Conservation (phyloP, 2,113 vertebrate species). For the Empidonax traillii region DNA sequence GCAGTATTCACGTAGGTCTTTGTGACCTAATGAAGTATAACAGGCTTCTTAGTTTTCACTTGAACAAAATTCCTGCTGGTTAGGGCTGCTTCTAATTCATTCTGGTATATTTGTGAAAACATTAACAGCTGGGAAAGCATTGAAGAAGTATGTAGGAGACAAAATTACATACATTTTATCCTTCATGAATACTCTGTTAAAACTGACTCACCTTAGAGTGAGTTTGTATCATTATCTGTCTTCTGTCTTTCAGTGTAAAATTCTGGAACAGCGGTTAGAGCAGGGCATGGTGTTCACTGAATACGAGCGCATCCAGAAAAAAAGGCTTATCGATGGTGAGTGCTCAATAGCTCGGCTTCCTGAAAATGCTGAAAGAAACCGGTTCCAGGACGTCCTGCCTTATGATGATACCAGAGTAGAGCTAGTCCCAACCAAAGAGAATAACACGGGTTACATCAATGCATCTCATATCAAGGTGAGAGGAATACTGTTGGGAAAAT, state of each 20-base stretch:
- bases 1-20: not conserved
- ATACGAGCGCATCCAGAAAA: slow-evolving; percentile 88
- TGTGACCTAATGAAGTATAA: not conserved
- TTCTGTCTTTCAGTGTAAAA: slow-evolving; percentile 79
- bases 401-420: slow-evolving; percentile 93
- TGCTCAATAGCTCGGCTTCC: slow-evolving; percentile 83
- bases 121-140: not conserved
- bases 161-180: not conserved
- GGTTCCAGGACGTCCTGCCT: slow-evolving; percentile 94
- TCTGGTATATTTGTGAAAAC: not conserved
- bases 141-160: not conserved
- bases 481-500: not conserved
- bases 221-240: not conserved
- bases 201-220: fast-evolving
- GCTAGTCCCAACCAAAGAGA: slow-evolving; percentile 96
- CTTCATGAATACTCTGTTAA: not conserved
- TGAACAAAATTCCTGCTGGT: not conserved
- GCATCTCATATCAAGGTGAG: slow-evolving; percentile 92
- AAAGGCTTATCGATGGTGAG: slow-evolving; percentile 70
- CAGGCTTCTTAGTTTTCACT: not conserved
- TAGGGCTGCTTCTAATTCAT: not conserved
- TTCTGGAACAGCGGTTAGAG: slow-evolving; percentile 88
- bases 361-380: slow-evolving; percentile 91
- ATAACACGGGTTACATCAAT: slow-evolving; percentile 98
- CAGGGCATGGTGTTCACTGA: slow-evolving; percentile 90